phyloP scores from a whole-genome alignment of 2,888 invertebrate genomes.

The Stegophylla sp. region DNA sequence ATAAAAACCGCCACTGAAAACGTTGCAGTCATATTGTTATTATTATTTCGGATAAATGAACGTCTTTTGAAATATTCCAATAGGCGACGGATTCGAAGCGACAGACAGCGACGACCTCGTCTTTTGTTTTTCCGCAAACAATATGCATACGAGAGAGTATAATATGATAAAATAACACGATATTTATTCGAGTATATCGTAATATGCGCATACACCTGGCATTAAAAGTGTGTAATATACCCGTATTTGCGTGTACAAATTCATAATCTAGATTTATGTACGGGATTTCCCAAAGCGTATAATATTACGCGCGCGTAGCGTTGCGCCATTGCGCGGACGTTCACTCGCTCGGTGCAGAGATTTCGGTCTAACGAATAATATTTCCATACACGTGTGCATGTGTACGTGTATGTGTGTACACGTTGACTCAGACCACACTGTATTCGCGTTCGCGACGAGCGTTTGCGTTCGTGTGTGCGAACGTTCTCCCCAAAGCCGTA shows the following conservation, averaged over 20 bases:
- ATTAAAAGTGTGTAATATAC: constrained; percentile 11
- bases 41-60: no score
- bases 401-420: not conserved
- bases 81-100: no score
- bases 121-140: not conserved
- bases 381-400: not conserved
- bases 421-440: not conserved
- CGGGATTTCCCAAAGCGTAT: constrained; percentile 30
- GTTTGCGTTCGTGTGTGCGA: not conserved
- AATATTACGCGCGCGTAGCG: not conserved
- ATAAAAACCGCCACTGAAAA: no score
- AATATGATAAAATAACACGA: no score
- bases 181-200: no score
- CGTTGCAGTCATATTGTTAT: no score
- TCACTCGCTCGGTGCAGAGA: not conserved
- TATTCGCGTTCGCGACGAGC: not conserved
- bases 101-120: no score
- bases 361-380: constrained; percentile 47
- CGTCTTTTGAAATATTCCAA: no score
- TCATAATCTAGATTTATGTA: constrained; percentile 54
- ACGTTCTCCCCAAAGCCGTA: constrained; percentile 24
- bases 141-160: not conserved
- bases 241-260: constrained; percentile 24
- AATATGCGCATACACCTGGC: no score
- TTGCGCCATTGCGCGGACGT: not conserved